Base-by-base conservation (phyloP, 2,113 vertebrate genomes). In the Bucco capensis region DNA sequence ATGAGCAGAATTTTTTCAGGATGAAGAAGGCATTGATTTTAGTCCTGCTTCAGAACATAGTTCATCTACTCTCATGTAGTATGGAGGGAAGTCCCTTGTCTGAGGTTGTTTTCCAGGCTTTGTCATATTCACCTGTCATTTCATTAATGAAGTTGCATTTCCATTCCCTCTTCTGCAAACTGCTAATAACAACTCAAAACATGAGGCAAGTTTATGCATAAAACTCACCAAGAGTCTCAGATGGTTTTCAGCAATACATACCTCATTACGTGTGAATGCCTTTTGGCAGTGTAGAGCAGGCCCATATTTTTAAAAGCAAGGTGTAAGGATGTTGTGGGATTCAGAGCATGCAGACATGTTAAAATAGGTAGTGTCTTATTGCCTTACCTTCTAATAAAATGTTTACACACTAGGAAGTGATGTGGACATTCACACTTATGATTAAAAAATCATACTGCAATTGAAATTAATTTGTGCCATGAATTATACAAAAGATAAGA, bases 371-470 rank as follows among this genome's bases (percentile, higher is more conserved):
- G 6, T n/a, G 69, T 50, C 66, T 85, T 87, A 90, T 19, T 88
- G 78, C 53, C 28, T 69, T 71, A 78, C 47, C 49, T 92, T 72
- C 28, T 54, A 88, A 92, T 77, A 88, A 96, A 92, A 90, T 51
- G 28, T 69, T 72, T 77, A 72, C 54, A 16, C 56, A 62, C 46
- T 61, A 96, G 94, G 70, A 91, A 72, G 61, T 47, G 6, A 62
- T 73, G 61, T 88, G 57, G 69, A 73, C 62, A 83, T 92, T 91
- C 54, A 83, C 25, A 81, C 27, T 90, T 83, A 66, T 27, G 56
- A 83, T 56, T 61, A 70, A 88, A 95, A 94, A 96, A 87, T 19
- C 67, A 71, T 56, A 78, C 35, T 88, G 67, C 61, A 12, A 76
- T 3, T 49, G 38, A 42, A n/a, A 91, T 66, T 40, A 2, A 72